Conservation (phyloP, 2,797 vertebrate genomes). For the Avahi laniger region DNA sequence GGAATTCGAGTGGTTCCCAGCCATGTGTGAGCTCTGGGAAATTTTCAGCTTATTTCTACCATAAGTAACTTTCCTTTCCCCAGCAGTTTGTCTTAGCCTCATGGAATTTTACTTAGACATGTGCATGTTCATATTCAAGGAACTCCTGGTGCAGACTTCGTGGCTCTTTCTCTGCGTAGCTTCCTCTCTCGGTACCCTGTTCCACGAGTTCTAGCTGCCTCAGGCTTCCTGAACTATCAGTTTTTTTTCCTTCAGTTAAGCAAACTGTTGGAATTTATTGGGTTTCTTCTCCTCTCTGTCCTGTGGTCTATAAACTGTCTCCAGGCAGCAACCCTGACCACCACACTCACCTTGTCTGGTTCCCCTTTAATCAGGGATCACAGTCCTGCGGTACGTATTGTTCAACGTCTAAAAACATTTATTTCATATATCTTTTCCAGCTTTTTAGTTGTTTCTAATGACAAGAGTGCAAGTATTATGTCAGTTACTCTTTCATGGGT, state of each 20-base stretch:
- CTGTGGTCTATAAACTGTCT: neutral
- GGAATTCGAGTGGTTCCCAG: too few relatives aligned
- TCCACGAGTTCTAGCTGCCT: neutral
- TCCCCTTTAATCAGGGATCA: neutral
- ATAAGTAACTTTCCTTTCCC: neutral
- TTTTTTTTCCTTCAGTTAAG: too few relatives aligned
- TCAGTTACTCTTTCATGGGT: neutral
- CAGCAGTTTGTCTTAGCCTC: rapidly evolving
- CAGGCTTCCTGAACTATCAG: rapidly evolving
- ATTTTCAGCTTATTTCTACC: neutral
- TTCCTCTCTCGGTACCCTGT: too few relatives aligned
- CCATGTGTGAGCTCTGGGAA: too few relatives aligned
- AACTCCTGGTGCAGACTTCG: neutral
- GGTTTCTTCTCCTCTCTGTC: too few relatives aligned
- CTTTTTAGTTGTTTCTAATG: neutral
- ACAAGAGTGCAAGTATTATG: neutral
- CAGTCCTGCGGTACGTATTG: neutral
- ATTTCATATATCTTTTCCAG: neutral
- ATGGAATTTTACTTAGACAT: neutral
- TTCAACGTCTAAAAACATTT: neutral
- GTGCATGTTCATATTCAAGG: neutral
- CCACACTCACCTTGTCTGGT: rapidly evolving
- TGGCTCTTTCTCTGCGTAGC: neutral
- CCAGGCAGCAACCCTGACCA: neutral
- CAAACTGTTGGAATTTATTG: neutral